Percentiles rank a stretch among this genome's conserved stretches.
These are phyloP conservation scores for Orchesellides sinensis DNA, from an alignment of 2,888 invertebrate species.

Conservation along the genomic window DNA sequence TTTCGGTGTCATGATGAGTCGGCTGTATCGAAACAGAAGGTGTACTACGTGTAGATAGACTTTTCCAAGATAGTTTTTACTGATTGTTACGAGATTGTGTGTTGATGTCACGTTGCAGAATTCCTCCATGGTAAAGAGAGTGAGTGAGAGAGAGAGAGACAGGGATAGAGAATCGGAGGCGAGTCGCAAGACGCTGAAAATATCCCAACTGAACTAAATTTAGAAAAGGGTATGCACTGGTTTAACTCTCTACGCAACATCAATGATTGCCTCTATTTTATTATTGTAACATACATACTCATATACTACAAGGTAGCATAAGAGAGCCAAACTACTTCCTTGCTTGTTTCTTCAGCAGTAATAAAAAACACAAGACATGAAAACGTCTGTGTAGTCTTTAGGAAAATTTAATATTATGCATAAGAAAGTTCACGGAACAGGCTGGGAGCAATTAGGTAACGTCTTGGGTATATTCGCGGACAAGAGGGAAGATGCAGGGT, in stretches of 20 bases:
- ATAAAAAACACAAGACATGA: too few species aligned
- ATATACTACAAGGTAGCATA: too few species aligned
- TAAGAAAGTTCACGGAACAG: too few species aligned
- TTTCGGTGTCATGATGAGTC: constrained; percentile 18
- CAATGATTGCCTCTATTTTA: background rate
- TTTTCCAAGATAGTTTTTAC: background rate
- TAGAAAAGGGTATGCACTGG: constrained; percentile 48
- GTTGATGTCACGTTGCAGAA: background rate
- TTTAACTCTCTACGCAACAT: background rate
- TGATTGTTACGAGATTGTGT: background rate
- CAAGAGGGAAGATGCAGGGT: too few species aligned
- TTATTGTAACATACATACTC: background rate
- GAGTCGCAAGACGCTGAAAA: constrained; percentile 52
- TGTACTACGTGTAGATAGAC: background rate
- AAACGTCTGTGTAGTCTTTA: too few species aligned
- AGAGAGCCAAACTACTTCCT: too few species aligned
- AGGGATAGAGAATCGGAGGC: constrained; percentile 7
- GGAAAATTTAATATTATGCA: too few species aligned
- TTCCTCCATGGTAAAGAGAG: background rate
- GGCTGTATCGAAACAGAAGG: background rate
- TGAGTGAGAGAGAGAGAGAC: background rate
- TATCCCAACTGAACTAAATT: constrained; percentile 58
- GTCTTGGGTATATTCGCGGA: too few species aligned
- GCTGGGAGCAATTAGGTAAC: too few species aligned
- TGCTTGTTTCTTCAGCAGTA: too few species aligned